These are phyloP conservation scores for Scalopus aquaticus DNA, from an alignment of 2,113 vertebrate genomes.

Conservation along the genomic window DNA sequence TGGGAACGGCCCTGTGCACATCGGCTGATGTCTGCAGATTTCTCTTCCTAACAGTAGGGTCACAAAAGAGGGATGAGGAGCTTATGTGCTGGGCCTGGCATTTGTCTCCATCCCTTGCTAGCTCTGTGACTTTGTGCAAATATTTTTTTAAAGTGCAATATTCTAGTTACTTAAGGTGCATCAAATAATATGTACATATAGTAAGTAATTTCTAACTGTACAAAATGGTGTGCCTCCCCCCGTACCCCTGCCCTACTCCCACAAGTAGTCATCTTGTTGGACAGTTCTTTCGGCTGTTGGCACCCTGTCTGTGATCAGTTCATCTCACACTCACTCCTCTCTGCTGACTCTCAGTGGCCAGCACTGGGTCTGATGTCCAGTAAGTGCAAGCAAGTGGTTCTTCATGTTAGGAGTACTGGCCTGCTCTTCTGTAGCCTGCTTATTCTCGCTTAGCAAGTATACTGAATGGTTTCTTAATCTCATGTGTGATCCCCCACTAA, in stretches of 20 bases:
- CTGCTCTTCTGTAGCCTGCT: background rate
- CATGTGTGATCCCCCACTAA: conserved; percentile 67
- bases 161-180: background rate
- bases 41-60: background rate
- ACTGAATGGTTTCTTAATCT: conserved; percentile 61
- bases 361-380: background rate
- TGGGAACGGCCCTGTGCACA: background rate
- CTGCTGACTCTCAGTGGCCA: background rate
- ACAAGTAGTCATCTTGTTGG: background rate
- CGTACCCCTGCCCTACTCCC: fast-evolving
- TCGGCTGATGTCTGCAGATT: background rate
- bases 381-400: background rate
- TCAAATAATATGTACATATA: background rate
- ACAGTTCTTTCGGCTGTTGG: background rate
- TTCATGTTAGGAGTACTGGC: background rate
- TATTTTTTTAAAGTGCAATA: background rate
- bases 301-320: background rate
- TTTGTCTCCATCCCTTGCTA: background rate
- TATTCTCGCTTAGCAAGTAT: conserved; percentile 43
- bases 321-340: background rate
- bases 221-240: background rate
- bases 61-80: too few species aligned
- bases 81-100: background rate
- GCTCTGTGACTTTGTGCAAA: conserved; percentile 10
- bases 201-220: background rate